Percentiles rank a stretch among this genome's conserved stretches.
These are phyloP conservation scores for Saxidomus purpurata DNA, from an alignment of 1,140 invertebrate species.

Conservation along the genomic window DNA sequence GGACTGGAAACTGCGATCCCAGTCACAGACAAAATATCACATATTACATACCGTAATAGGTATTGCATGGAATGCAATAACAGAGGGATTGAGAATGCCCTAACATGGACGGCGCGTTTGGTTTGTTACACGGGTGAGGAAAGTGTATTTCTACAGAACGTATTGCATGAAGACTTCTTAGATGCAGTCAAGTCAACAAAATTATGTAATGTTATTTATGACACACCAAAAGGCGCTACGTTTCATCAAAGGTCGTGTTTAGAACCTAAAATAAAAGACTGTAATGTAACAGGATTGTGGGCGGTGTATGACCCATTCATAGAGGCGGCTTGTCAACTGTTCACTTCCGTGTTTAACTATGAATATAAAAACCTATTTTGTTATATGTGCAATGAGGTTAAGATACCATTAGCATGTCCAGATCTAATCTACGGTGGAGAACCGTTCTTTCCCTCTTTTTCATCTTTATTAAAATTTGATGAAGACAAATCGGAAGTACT, in stretches of 20 bases:
- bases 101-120: neutral
- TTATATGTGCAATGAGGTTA: neutral
- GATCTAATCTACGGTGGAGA: neutral
- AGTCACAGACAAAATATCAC: neutral
- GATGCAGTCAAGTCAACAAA: neutral
- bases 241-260: neutral
- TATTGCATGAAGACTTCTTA: neutral
- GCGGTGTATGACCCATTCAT: neutral
- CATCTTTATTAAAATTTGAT: neutral
- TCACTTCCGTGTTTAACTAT: neutral
- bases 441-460: neutral
- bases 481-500: no score
- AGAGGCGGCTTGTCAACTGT: neutral
- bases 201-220: neutral
- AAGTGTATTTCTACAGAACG: neutral
- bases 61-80: conserved; percentile 5
- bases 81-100: neutral
- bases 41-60: neutral
- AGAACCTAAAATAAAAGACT: neutral
- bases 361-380: neutral
- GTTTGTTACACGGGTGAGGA: neutral
- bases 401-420: no score
- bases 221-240: neutral
- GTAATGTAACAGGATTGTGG: neutral
- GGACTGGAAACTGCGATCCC: neutral